Evolutionary conservation across 2,888 invertebrate species (phyloP).

Genomic region (Pasiphila rectangulata): DNA sequence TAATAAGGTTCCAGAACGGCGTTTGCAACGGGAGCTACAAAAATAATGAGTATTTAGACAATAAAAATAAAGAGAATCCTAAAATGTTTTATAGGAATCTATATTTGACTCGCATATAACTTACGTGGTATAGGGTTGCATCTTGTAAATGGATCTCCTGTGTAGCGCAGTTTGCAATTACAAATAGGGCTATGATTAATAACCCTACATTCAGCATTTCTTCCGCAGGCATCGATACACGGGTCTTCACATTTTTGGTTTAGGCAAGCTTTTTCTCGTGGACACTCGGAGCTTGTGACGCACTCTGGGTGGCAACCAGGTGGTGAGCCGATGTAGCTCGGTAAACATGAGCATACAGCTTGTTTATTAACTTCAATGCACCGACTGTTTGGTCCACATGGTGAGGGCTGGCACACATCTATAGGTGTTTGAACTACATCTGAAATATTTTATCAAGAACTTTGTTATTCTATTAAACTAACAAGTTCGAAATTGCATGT

Average conservation of each 20-base stretch:
- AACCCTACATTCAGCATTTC: slow-evolving; percentile 85
- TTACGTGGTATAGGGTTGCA: slow-evolving; percentile 80
- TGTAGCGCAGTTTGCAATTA: slow-evolving; percentile 83
- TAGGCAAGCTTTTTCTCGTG: slow-evolving; percentile 86
- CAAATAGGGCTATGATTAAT: slow-evolving; percentile 91
- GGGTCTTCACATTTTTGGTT: slow-evolving; percentile 89
- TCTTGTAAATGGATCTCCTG: slow-evolving; percentile 85
- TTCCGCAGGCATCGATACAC: slow-evolving; percentile 85
- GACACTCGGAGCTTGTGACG: slow-evolving; percentile 87
- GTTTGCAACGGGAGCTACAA: slow-evolving; percentile 66
- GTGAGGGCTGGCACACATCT: slow-evolving; percentile 85
- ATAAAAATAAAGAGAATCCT: neutral
- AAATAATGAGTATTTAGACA: neutral
- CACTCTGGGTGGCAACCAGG: slow-evolving; percentile 90
- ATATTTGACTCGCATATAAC: slow-evolving; percentile 38
- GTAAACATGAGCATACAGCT: slow-evolving; percentile 88
- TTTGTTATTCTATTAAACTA: too few relatives aligned
- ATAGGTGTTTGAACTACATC: slow-evolving; percentile 51
- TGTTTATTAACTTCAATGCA: slow-evolving; percentile 86
- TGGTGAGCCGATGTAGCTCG: slow-evolving; percentile 86
- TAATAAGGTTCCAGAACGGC: slow-evolving; percentile 69
- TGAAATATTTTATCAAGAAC: too few relatives aligned
- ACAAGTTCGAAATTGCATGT: too few relatives aligned
- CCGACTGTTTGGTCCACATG: slow-evolving; percentile 88
- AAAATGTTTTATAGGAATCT: neutral